A percentile compares a stretch with the other conserved stretches of the same genome.
These are phyloP conservation scores for Coelopa frigida DNA, from an alignment of 1,140 invertebrate species.

Conservation along the genomic window DNA sequence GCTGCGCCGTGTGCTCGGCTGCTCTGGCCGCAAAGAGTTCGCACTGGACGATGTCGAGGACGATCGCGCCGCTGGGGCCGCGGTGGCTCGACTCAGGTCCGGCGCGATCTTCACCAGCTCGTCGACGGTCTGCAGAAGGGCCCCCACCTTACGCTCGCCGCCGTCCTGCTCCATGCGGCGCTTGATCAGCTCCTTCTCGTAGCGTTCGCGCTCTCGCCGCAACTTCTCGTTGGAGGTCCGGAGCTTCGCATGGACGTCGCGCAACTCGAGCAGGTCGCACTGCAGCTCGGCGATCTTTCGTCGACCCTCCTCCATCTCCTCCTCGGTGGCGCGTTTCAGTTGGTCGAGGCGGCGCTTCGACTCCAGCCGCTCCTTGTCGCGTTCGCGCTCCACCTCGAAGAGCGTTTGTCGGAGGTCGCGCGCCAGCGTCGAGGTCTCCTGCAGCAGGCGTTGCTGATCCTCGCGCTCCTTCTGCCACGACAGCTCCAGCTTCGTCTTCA, in stretches of 20 bases:
- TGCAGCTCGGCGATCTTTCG: slow-evolving; percentile 75
- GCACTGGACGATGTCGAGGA: slow-evolving; percentile 14
- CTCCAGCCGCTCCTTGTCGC: slow-evolving; percentile 81
- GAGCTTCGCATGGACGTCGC: slow-evolving; percentile 85
- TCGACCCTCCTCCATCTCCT: slow-evolving; percentile 82
- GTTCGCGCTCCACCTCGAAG: slow-evolving; percentile 80
- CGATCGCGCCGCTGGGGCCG: slow-evolving; percentile 23
- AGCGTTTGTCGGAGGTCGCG: slow-evolving; percentile 79
- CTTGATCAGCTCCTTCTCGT: slow-evolving; percentile 74
- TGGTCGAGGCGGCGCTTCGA: slow-evolving; percentile 78
- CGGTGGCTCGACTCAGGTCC: slow-evolving; percentile 47
- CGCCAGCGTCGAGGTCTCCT: slow-evolving; percentile 85
- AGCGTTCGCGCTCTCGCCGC: slow-evolving; percentile 74
- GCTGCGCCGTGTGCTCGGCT: slow-evolving; percentile 31
- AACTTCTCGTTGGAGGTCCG: slow-evolving; percentile 88
- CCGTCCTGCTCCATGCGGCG: slow-evolving; percentile 48
- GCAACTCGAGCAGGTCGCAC: slow-evolving; percentile 76
- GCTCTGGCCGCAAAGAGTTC: slow-evolving; percentile 33
- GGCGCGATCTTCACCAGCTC: slow-evolving; percentile 66
- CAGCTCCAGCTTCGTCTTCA: slow-evolving; percentile 82
- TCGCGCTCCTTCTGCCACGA: slow-evolving; percentile 94
- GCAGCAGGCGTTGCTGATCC: slow-evolving; percentile 81
- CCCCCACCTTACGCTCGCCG: slow-evolving; percentile 39
- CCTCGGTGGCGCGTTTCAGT: slow-evolving; percentile 72
- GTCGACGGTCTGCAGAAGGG: slow-evolving; percentile 68